phyloP scores from a whole-genome alignment of 92 coral and sea anemone genomes.

The Phenganax subtilis region DNA sequence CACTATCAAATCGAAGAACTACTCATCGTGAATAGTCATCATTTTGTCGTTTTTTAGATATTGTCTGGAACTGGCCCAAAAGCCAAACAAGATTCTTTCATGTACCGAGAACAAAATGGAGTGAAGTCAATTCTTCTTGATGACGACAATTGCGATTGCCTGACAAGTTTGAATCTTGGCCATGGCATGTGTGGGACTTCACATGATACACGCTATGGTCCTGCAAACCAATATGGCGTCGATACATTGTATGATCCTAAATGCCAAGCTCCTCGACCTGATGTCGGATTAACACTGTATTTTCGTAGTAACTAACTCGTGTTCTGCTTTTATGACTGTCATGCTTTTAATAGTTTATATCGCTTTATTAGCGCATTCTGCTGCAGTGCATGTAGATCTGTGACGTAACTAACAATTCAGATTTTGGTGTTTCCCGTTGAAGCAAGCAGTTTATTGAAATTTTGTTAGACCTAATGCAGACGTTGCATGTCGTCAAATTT shows the following conservation, averaged over 20 bases:
- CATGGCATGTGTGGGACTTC: conserved; percentile 58
- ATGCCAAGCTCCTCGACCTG: conserved; percentile 66
- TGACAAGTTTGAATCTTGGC: conserved; percentile 59
- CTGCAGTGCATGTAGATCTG: too few species aligned
- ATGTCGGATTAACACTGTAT: conserved; percentile 58
- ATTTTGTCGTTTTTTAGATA: too few species aligned
- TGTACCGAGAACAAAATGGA: conserved; percentile 65
- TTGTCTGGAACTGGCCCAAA: conserved; percentile 55
- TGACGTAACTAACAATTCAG: too few species aligned
- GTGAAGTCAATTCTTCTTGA: conserved; percentile 66
- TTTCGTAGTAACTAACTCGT: conserved; percentile 49
- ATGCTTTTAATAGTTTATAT: too few species aligned
- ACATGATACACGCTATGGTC: conserved; percentile 52
- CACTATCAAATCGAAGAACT: too few species aligned
- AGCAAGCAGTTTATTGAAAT: too few species aligned
- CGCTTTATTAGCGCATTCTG: too few species aligned
- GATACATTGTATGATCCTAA: conserved; percentile 58
- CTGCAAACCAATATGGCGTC: conserved; percentile 61
- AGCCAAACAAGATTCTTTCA: conserved; percentile 59
- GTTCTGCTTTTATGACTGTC: too few species aligned
- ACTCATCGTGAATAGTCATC: too few species aligned
- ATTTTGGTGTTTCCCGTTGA: too few species aligned
- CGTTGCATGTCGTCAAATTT: too few species aligned
- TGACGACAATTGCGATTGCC: conserved; percentile 69
- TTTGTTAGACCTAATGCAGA: too few species aligned